phyloP scores from a whole-genome alignment of 1,140 invertebrate genomes.

The Varroa destructor region DNA sequence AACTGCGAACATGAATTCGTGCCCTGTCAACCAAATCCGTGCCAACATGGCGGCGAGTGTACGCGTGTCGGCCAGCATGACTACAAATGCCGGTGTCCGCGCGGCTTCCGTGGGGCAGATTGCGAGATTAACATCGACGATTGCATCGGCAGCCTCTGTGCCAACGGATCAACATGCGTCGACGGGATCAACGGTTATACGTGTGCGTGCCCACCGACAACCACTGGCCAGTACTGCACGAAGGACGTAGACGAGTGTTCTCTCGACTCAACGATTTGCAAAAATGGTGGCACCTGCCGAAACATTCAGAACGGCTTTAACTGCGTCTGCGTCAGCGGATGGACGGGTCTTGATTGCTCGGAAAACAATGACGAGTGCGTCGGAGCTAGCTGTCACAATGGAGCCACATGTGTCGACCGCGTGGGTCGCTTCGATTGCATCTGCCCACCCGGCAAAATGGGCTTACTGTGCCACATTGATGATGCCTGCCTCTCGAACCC shows the following conservation, averaged over 20 bases:
- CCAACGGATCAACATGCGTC: constrained; percentile 75
- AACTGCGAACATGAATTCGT: constrained; percentile 79
- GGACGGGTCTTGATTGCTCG: constrained; percentile 77
- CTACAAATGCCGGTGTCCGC: constrained; percentile 70
- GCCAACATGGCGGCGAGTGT: constrained; percentile 73
- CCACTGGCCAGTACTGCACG: constrained; percentile 55
- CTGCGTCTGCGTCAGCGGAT: constrained; percentile 91
- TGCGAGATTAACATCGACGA: constrained; percentile 68
- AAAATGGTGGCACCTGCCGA: constrained; percentile 85
- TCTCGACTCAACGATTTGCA: constrained; percentile 59
- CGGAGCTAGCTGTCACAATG: constrained; percentile 83
- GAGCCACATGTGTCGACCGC: constrained; percentile 85
- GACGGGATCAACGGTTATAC: constrained; percentile 73
- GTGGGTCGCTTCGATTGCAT: constrained; percentile 87
- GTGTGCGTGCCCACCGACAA: constrained; percentile 72
- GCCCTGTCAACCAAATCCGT: constrained; percentile 75
- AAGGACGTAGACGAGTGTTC: constrained; percentile 45
- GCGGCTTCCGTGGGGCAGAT: constrained; percentile 63
- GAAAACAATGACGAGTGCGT: constrained; percentile 87
- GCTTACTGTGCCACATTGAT: constrained; percentile 80
- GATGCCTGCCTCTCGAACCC: constrained; percentile 93
- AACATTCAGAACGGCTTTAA: constrained; percentile 76
- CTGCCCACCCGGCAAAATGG: constrained; percentile 86
- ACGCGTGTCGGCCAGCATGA: constrained; percentile 54
- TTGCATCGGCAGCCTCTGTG: constrained; percentile 71